phyloP scores from a whole-genome alignment of 2,888 invertebrate species.

The Campoplex nolae region DNA sequence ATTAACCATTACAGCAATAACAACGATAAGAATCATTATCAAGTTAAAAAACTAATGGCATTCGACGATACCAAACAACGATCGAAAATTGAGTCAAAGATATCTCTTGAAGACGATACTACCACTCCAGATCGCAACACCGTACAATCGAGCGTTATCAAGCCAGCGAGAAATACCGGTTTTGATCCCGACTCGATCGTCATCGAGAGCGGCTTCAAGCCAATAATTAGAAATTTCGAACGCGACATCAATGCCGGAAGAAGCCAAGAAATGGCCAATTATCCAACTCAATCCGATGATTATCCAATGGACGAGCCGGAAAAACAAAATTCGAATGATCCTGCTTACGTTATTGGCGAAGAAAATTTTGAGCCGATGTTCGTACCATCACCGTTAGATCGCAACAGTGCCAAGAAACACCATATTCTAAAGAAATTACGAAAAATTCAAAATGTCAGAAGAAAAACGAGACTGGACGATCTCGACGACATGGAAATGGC shows the following conservation, averaged over 20 bases:
- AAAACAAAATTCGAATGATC: slow-evolving; percentile 2
- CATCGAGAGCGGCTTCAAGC: slow-evolving; percentile 93
- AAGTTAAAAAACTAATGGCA: slow-evolving; percentile 40
- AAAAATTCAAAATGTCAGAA: slow-evolving; percentile 19
- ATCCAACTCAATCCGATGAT: slow-evolving; percentile 21
- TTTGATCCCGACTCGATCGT: slow-evolving; percentile 93
- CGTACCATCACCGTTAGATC: slow-evolving; percentile 91
- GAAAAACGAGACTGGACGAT: slow-evolving; percentile 76
- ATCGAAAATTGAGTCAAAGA: slow-evolving; percentile 63
- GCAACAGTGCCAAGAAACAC: slow-evolving; percentile 78
- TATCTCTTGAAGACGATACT: slow-evolving; percentile 34
- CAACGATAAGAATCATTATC: slow-evolving; percentile 21
- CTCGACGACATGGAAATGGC: slow-evolving; percentile 89
- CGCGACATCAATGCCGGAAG: slow-evolving; percentile 82
- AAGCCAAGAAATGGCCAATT: slow-evolving; percentile 58
- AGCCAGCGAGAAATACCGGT: slow-evolving; percentile 89
- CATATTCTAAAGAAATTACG: slow-evolving; percentile 66
- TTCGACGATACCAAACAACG: slow-evolving; percentile 67
- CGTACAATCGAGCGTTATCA: slow-evolving; percentile 56
- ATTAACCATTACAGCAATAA: slow-evolving; percentile 5
- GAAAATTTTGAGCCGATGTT: slow-evolving; percentile 93
- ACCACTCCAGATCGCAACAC: slow-evolving; percentile 19
- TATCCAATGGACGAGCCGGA: slow-evolving; percentile 77
- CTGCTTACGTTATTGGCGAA: slow-evolving; percentile 76
- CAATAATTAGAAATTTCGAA: slow-evolving; percentile 87